Base-by-base conservation (phyloP, 2,888 invertebrate genomes). In the Cephus pygmeus region DNA sequence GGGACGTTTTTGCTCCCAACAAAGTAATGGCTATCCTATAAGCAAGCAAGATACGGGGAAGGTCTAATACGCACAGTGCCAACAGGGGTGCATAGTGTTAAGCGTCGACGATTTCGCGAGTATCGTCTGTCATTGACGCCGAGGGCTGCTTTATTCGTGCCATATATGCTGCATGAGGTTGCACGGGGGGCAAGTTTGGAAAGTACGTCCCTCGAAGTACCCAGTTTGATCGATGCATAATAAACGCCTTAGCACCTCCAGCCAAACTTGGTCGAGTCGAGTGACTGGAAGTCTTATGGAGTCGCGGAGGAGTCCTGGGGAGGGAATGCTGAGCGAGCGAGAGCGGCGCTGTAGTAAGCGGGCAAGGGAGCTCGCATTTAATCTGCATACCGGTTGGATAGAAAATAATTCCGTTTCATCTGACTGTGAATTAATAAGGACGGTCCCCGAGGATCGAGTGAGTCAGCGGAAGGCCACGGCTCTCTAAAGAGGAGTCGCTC, bases 371-470 rank as follows among this genome's bases (percentile, higher is more conserved):
- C 76, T 77, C 73, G 30, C 80, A 76, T 79, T 82, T 82, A 82
- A 83, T 83, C 83, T 82, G 79, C 81, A 81, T 81, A 79, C 76
- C 73, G 79, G 77, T 75, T 75, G 79, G 82, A 84, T 82, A 79
- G 80, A 83, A 86, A 86, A 85, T 88, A 87, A 87, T 87, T 84
- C 83, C 83, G 83, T 83, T 84, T 80, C 84, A 82, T 78, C 82
- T 81, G 81, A 82, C 86, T 82, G 81, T 88, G 88, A 89, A 89
- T 89, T 88, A 89, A 87, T 87, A 88, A 89, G 83, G 83, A 87
- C 76, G 75, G 74, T 76, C 79, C 81, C 80, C 71, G 75, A 79
- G 79, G 82, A 73, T 23, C 6, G 56, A 75, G 73, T 79, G 82
- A 81, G 79, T 79, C 81, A 80, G 77, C 56, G 23, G 23, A 56